Evolutionary conservation across 2,888 invertebrate species (phyloP), one percentile per base, ranked within the genome.

Genomic region (Timandra comae): DNA sequence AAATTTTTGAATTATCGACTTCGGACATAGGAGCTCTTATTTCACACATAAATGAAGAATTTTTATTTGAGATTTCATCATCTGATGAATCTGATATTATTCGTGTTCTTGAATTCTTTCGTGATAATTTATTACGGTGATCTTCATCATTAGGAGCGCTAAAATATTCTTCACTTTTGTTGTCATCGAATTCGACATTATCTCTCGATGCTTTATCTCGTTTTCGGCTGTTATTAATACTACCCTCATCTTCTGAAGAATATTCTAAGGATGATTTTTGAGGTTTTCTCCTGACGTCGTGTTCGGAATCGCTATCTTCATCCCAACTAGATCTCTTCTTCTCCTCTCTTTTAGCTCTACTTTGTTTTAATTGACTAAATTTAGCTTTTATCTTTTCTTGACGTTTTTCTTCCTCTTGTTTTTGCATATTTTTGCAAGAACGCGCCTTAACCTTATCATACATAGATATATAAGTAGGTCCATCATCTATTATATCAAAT

Each of bases 361-460:
- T 92, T 68, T 96, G 94, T 65, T 96, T 96, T 39, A 96, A 67
- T 60, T 94, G 93, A 50, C 92, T 92, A 64, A 96, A 96, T 74
- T 96, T 95, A 5, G 96, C 95, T 72, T 96, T 94, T 31, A 94
- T 91, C 63, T 95, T 95, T 68, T 93, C 91, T 68, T 92, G 91
- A 0, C 93, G 88, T 65, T 95, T 95, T 73, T 95, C 94, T 71
- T 96, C 95, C 63, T 94, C 94, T 64, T 95, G 91, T 64, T 95
- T 95, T 67, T 95, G 94, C 93, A 95, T 94, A 69, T 96, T 96
- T 74, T 96, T 96, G 57, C 95, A 96, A 12, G 96, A 96, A 23
- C 96, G 89, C 2, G 96, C 96, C 74, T 97, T 97, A 0, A 97
- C 96, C 79, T 98, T 98, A 68, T 98, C 98, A 70, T 98, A 98